A percentile compares a stretch with the other conserved stretches of the same genome.
phyloP scores from a whole-genome alignment of 2,113 vertebrate species.

The Danionella cerebrum region DNA sequence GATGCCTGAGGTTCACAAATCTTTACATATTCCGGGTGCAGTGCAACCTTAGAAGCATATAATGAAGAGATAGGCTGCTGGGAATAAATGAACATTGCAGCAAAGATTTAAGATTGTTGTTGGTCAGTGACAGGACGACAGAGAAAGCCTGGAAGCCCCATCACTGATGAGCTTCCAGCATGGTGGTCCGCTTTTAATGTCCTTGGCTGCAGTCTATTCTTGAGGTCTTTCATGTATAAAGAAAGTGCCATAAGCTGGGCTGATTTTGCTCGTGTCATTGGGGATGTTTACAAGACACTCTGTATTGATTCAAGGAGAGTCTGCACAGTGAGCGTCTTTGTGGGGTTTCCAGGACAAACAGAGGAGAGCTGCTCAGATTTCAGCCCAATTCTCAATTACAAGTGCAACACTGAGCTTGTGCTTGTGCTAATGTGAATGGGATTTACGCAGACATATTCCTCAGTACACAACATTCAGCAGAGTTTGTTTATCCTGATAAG shows the following conservation, averaged over 20 bases:
- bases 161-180: not conserved
- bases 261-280: constrained; percentile 30
- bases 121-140: no score
- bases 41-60: no score
- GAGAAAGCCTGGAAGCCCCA: no score
- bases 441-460: constrained; percentile 19
- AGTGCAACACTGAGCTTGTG: constrained; percentile 22
- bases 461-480: no score
- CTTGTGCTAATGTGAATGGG: constrained; percentile 18
- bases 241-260: not conserved
- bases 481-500: constrained; percentile 13
- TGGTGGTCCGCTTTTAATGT: not conserved
- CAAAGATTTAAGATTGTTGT: no score
- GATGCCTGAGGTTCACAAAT: no score
- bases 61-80: no score
- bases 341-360: constrained; percentile 39
- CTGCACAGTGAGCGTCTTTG: constrained; percentile 25
- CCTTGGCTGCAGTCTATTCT: not conserved
- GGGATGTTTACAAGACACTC: constrained; percentile 37
- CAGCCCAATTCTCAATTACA: constrained; percentile 28
- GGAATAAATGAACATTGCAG: no score
- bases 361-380: constrained; percentile 34
- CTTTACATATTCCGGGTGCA: no score
- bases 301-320: constrained; percentile 37
- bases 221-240: constrained; percentile 4